Base-by-base conservation (phyloP, 2,888 invertebrate species). In the Brenthis ino region DNA sequence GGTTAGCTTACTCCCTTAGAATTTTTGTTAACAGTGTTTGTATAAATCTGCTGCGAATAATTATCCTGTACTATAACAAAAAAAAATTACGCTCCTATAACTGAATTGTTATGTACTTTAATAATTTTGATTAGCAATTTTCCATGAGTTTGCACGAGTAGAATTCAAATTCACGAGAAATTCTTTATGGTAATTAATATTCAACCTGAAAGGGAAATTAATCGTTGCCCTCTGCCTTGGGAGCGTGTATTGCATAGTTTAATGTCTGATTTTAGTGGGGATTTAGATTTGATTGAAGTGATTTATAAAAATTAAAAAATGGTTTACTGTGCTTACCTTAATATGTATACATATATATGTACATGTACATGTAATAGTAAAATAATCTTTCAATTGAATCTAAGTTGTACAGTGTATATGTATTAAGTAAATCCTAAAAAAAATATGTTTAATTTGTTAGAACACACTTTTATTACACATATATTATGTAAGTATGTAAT, bases 191-290 rank as follows among this genome's bases (percentile, higher is more conserved):
- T 58, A 6, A 47, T 48, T 58, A 58, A 58, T 58, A 58, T 47
- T 47, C 58, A 20, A 58, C 47, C 58, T 58, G 47, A 58, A 24
- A 24, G 58, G 58, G 47, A 58, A 58, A 24, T 58, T 58, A 48
- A 58, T 58, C 14, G 58, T 58, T 58, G 48, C 58, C 14, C 14
- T 24, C 47, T 28, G 24, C 47, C 43, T 57, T 57, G 11, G 16
- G 37, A 57, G 57, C 57, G 57, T 57, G 57, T 43, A 57, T 43
- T 57, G 43, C 37, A 57, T 57, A 57, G 43, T 20, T 57, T 57
- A 57, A 43, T 12, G 33, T n/a, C 8, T 56, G 20, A 56, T 13
- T 54, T 54, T 28, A 24, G 37, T 43, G 8, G 3, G 11, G 37
- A 11, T 43, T 43, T 43, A 43, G 37, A 43, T 11, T 37, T 43